These are phyloP conservation scores for Pseudomyrmex cubaensis DNA, from an alignment of 1,140 invertebrate genomes.

Conservation along the genomic window DNA sequence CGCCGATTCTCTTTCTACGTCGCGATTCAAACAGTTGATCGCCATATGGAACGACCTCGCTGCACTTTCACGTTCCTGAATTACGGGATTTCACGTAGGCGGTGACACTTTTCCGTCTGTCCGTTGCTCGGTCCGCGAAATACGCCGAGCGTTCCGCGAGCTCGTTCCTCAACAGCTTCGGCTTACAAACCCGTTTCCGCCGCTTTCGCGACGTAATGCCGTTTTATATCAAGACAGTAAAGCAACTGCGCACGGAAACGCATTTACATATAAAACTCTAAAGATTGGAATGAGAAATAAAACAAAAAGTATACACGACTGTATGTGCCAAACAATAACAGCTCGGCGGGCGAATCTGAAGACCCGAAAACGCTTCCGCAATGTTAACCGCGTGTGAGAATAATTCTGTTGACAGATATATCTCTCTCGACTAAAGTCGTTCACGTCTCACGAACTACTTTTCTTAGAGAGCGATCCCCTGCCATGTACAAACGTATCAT, in stretches of 20 bases:
- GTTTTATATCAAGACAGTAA: neutral
- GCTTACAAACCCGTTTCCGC: slow-evolving; percentile 17
- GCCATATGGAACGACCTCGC: slow-evolving; percentile 34
- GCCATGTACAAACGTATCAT: neutral
- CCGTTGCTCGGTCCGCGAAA: slow-evolving; percentile 28
- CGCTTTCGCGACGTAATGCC: slow-evolving; percentile 26
- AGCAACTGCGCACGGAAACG: neutral
- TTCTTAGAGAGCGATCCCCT: neutral
- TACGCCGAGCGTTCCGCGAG: slow-evolving; percentile 24
- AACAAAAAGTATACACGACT: no score
- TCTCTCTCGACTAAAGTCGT: no score
- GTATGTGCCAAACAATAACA: no score
- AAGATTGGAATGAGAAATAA: neutral
- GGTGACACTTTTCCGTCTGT: slow-evolving; percentile 63
- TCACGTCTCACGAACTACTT: neutral
- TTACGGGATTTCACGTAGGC: slow-evolving; percentile 65
- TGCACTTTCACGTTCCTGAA: slow-evolving; percentile 67
- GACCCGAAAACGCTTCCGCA: no score
- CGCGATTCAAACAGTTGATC: slow-evolving; percentile 24
- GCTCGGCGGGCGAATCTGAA: no score
- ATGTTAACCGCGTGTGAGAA: no score
- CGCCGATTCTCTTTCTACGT: slow-evolving; percentile 25
- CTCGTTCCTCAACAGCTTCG: slow-evolving; percentile 22
- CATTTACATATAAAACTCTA: neutral
- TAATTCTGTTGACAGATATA: no score